A percentile compares a stretch with the other conserved stretches of the same genome.
phyloP scores from a whole-genome alignment of 2,888 invertebrate species.

The Campoletis raptor region DNA sequence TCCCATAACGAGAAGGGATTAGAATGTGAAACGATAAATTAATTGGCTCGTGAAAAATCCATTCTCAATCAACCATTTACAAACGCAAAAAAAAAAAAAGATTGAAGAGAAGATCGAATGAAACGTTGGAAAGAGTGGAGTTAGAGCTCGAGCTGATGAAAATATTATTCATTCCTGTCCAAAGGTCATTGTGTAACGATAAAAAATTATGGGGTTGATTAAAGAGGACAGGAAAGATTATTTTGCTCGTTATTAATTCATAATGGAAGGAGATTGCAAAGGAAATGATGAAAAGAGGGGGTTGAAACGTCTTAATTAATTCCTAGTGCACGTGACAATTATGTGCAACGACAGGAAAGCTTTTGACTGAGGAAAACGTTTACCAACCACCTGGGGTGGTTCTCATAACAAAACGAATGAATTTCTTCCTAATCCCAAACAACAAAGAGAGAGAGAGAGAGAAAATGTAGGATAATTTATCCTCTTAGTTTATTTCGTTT shows the following conservation, averaged over 20 bases:
- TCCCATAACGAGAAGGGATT: constrained; percentile 9
- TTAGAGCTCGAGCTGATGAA: neutral
- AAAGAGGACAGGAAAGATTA: neutral
- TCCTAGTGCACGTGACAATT: constrained; percentile 20
- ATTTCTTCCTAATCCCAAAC: constrained; percentile 15
- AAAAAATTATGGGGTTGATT: neutral
- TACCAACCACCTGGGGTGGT: constrained; percentile 17
- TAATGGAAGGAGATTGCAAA: constrained; percentile 14
- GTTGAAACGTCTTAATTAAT: constrained; percentile 36
- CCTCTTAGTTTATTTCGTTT: constrained; percentile 30
- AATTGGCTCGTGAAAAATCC: neutral
- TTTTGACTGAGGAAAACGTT: constrained; percentile 39
- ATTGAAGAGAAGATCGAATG: constrained; percentile 4
- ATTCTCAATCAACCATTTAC: neutral
- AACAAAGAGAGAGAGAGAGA: neutral
- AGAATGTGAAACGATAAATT: constrained; percentile 29
- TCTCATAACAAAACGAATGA: constrained; percentile 36
- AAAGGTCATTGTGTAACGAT: constrained; percentile 9
- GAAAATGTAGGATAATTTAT: constrained; percentile 38
- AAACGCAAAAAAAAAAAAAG: neutral
- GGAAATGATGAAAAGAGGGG: constrained; percentile 15
- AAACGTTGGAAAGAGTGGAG: neutral
- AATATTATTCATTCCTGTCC: neutral
- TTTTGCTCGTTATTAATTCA: constrained; percentile 19
- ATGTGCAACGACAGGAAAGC: constrained; percentile 7